Conservation (phyloP, 2,888 invertebrate genomes). For the Agonopterix heracliana region DNA sequence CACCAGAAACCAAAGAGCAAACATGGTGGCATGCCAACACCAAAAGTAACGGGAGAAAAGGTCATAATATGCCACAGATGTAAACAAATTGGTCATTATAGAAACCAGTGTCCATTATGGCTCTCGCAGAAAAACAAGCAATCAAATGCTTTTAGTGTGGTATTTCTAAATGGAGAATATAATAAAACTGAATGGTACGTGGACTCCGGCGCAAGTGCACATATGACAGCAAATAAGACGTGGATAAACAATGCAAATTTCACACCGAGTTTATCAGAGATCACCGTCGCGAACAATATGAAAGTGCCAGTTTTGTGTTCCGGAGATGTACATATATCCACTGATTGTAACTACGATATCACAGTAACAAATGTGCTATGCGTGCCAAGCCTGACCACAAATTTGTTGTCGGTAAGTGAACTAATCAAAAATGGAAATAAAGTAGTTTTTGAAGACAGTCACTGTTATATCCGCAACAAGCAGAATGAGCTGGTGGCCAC, state of each 20-base stretch:
- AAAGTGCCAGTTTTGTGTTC: conserved; percentile 14
- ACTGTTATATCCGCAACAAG: conserved; percentile 11
- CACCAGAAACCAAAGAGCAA: too few species aligned
- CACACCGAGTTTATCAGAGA: conserved; percentile 6
- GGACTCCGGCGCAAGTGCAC: conserved; percentile 16
- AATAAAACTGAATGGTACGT: conserved; percentile 19
- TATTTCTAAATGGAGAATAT: too few species aligned
- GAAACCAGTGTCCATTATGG: conserved; percentile 16
- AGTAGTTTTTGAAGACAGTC: conserved; percentile 3
- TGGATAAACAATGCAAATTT: conserved; percentile 8
- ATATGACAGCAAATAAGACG: conserved; percentile 18
- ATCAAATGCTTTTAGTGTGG: conserved; percentile 18
- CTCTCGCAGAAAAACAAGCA: conserved; percentile 12
- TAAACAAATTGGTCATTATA: conserved; percentile 21
- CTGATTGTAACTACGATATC: conserved; percentile 11
- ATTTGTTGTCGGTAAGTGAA: conserved; percentile 20
- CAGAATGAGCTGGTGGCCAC: conserved; percentile 8
- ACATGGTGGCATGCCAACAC: too few species aligned
- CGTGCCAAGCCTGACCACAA: conserved; percentile 18
- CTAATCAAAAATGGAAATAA: conserved; percentile 14
- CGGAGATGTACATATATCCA: conserved; percentile 15
- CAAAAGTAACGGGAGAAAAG: too few species aligned
- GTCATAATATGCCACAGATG: conserved; percentile 18
- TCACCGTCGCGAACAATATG: conserved; percentile 15
- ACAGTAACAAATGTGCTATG: conserved; percentile 16